Conservation (phyloP, 2,888 invertebrate genomes). For the Habroteleia sp. region DNA sequence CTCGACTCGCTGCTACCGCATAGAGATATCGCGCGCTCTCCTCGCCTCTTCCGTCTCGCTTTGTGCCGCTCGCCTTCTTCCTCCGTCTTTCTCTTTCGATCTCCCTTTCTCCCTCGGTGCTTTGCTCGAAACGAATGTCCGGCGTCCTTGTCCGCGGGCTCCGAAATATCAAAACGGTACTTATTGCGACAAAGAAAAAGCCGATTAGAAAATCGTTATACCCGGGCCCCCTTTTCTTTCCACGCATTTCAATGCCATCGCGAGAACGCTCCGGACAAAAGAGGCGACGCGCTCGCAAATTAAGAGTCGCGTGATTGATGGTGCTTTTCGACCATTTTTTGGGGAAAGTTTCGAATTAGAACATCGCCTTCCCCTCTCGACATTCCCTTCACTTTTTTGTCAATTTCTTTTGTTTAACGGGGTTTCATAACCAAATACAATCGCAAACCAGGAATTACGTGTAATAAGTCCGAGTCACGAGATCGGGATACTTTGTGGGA, state of each 20-base stretch:
- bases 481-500: constrained; percentile 65
- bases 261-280: constrained; percentile 1
- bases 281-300: constrained; percentile 33
- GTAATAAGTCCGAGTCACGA: constrained; percentile 76
- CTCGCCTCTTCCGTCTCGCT: constrained; percentile 8
- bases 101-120: too few relatives aligned
- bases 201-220: constrained; percentile 47
- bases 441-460: constrained; percentile 69
- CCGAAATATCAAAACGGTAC: constrained; percentile 48
- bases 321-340: constrained; percentile 13
- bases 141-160: constrained; percentile 44
- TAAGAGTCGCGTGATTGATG: constrained; percentile 19
- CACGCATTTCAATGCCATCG: constrained; percentile 16
- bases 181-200: constrained; percentile 43
- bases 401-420: constrained; percentile 33
- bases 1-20: constrained; percentile 68
- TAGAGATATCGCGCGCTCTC: constrained; percentile 64
- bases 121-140: constrained; percentile 8
- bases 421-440: constrained; percentile 63
- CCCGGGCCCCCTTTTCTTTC: constrained; percentile 41
- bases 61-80: not conserved
- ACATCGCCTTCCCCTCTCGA: not conserved
- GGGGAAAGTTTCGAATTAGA: constrained; percentile 29
- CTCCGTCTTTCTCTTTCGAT: constrained; percentile 14
- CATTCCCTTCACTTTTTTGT: constrained; percentile 5